Percentiles rank a stretch among this genome's conserved stretches.
Evolutionary conservation across 2,113 vertebrate genomes (phyloP).

Genomic region (Bos taurus): ARS-UCD2.0 NC_037333.1:101465501-101466000

Average conservation of each 20-base stretch:
- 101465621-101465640: conserved; percentile 12
- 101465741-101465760: neutral
- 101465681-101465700: conserved; percentile 5
- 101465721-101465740: conserved; percentile 33
- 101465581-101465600: neutral
- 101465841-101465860: neutral
- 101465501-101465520: neutral
- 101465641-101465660: conserved; percentile 18
- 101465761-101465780: conserved; percentile 50
- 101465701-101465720: neutral
- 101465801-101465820: neutral
- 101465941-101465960: neutral
- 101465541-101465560: neutral
- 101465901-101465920: neutral
- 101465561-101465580: neutral
- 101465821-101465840: conserved; percentile 57
- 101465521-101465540: neutral
- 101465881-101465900: neutral
- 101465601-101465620: neutral
- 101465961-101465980: neutral
- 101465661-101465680: conserved; percentile 39
- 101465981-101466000: neutral
- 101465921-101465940: neutral
- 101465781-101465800: conserved; percentile 37
- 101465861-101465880: conserved; percentile 22